Conservation (phyloP, 2,113 vertebrate species). For the Hemiprocne comata region DNA sequence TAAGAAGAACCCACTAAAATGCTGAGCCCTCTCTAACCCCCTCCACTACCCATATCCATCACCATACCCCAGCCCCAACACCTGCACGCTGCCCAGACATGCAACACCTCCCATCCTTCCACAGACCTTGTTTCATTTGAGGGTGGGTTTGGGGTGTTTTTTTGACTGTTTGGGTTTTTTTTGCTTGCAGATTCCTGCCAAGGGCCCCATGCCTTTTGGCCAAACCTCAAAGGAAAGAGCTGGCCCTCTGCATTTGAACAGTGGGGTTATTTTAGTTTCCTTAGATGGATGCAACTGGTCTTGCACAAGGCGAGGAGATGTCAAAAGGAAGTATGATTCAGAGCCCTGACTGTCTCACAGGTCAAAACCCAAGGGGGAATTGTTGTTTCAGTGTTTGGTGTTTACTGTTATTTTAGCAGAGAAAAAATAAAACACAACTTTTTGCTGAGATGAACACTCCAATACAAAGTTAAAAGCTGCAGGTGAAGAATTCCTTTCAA, state of each 20-base stretch:
- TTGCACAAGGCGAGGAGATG: not conserved
- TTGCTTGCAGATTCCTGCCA: not conserved
- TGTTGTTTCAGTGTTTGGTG: not conserved
- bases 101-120: not conserved
- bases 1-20: not conserved
- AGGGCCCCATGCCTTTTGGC: not conserved
- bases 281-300: not conserved
- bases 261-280: not conserved
- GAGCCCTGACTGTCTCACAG: not conserved
- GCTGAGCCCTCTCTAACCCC: not conserved
- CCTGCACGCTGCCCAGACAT: not conserved
- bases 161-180: not conserved
- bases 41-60: rapidly evolving
- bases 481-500: not conserved
- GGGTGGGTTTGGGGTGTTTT: not conserved
- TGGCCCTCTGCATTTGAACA: not conserved
- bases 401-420: not conserved
- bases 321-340: not conserved
- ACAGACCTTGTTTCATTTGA: rapidly evolving
- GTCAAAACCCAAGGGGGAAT: not conserved
- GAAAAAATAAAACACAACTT: not conserved
- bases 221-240: not conserved
- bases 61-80: not conserved
- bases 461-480: rapidly evolving
- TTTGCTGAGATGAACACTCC: not conserved